Evolutionary conservation across 2,797 vertebrate genomes (phyloP).

Genomic region (Sparidentex hasta): DNA sequence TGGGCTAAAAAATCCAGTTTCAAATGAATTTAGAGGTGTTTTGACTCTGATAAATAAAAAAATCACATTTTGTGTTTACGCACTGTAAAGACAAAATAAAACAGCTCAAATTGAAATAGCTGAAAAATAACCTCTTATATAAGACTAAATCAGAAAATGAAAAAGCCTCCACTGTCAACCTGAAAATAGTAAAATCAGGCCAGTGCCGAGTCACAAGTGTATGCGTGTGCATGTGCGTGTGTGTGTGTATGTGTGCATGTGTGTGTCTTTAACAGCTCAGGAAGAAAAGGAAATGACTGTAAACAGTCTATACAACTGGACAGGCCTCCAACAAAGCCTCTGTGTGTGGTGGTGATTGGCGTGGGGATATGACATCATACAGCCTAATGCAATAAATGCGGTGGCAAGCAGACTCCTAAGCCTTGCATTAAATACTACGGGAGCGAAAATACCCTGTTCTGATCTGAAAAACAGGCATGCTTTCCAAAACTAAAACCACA

Average conservation of each 20-base stretch:
- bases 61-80: background rate
- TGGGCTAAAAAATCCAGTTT: conserved; percentile 34
- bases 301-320: conserved; percentile 53
- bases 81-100: background rate
- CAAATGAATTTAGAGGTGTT: background rate
- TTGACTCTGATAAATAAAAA: conserved; percentile 5
- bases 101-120: background rate
- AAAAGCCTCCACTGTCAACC: background rate
- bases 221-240: background rate
- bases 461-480: background rate
- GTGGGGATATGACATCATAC: conserved; percentile 27
- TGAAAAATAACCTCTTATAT: background rate
- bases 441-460: background rate
- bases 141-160: too few relatives aligned
- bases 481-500: background rate
- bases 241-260: background rate
- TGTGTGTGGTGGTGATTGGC: conserved; percentile 36
- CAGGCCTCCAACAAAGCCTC: conserved; percentile 64
- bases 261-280: conserved; percentile 40
- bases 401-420: background rate
- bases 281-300: conserved; percentile 70
- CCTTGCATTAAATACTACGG: background rate
- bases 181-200: background rate
- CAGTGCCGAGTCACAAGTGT: background rate
- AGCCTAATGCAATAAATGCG: conserved; percentile 18